phyloP scores from a whole-genome alignment of 2,113 vertebrate genomes.

The Gopherus evgoodei region DNA sequence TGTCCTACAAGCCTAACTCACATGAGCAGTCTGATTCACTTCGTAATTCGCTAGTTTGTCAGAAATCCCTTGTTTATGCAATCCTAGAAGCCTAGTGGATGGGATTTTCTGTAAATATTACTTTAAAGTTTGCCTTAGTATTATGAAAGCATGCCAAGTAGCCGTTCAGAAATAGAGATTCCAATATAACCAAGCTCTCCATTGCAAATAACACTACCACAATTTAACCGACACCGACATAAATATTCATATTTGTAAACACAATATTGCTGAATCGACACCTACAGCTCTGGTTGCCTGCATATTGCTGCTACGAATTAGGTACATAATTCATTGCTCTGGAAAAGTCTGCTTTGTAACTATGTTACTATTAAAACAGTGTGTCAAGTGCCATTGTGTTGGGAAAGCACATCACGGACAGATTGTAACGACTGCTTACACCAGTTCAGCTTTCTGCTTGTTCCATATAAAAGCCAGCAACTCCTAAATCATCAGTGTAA shows the following conservation, averaged over 20 bases:
- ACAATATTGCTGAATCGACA: conserved; percentile 60
- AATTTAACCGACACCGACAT: conserved; percentile 40
- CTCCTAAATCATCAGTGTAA: conserved; percentile 59
- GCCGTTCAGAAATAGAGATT: conserved; percentile 21
- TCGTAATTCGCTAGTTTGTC: neutral
- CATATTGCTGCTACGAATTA: conserved; percentile 48
- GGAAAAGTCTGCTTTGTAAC: conserved; percentile 40
- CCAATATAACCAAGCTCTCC: conserved; percentile 10
- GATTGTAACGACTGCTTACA: conserved; percentile 63
- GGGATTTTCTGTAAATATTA: neutral
- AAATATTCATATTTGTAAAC: conserved; percentile 71
- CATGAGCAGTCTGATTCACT: accelerated
- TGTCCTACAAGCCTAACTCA: neutral
- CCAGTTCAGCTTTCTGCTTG: conserved; percentile 42
- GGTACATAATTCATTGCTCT: conserved; percentile 51
- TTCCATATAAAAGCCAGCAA: conserved; percentile 63
- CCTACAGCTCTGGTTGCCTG: conserved; percentile 42
- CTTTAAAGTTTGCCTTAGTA: neutral
- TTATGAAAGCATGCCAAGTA: neutral
- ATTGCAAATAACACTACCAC: conserved; percentile 37
- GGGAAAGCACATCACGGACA: conserved; percentile 60
- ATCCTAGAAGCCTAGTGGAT: neutral
- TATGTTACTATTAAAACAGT: conserved; percentile 67
- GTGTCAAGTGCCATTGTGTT: conserved; percentile 49
- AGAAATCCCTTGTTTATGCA: neutral